These are phyloP conservation scores for Phyllostomus hastatus DNA, from an alignment of 2,113 vertebrate species.

Conservation along the genomic window DNA sequence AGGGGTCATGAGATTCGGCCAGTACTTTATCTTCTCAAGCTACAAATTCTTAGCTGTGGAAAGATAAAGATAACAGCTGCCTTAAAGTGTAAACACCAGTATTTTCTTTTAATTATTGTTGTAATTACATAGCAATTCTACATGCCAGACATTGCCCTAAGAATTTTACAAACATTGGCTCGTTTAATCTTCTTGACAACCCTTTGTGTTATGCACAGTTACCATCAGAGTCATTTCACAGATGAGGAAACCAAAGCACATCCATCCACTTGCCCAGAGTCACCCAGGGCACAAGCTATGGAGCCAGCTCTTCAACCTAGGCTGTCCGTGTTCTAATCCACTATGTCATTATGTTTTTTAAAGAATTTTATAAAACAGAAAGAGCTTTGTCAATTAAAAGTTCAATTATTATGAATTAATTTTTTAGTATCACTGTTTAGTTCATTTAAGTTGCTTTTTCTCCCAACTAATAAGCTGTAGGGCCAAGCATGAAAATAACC, in stretches of 20 bases:
- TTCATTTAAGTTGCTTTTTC: not conserved
- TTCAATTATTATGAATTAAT: slow-evolving; percentile 49
- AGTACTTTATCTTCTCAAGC: not conserved
- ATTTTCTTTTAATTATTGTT: not conserved
- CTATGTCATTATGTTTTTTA: not conserved
- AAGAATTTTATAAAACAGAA: slow-evolving; percentile 40
- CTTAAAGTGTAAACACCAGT: not conserved
- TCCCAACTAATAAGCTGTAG: slow-evolving; percentile 44
- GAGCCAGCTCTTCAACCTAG: not conserved
- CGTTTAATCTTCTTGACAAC: not conserved
- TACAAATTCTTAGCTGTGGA: not conserved
- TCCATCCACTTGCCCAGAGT: not conserved
- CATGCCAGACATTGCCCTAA: not conserved
- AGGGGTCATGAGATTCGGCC: not conserved
- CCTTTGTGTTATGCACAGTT: not conserved
- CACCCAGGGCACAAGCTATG: not conserved
- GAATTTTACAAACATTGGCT: slow-evolving; percentile 14
- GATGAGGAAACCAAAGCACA: not conserved
- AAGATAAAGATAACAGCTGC: not conserved
- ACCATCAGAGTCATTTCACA: not conserved
- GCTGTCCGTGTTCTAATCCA: not conserved
- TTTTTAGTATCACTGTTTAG: slow-evolving; percentile 1
- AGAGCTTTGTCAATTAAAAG: slow-evolving; percentile 32
- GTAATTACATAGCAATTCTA: not conserved
- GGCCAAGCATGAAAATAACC: slow-evolving; percentile 70